phyloP scores from a whole-genome alignment of 64 coral and sea anemone genomes.

The Montipora efflorescens region DNA sequence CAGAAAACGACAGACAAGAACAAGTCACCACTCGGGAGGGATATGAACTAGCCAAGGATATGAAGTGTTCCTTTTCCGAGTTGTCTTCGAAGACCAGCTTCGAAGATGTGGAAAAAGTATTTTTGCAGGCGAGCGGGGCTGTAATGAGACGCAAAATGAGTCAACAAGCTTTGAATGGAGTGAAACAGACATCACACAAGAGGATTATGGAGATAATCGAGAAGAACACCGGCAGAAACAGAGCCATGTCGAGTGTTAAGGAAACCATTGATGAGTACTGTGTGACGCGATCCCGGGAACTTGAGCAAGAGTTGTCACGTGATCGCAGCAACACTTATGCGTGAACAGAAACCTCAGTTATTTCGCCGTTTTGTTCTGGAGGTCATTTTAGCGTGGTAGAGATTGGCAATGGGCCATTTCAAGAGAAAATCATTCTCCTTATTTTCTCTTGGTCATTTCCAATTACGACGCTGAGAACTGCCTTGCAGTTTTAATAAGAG shows the following conservation, averaged over 20 bases:
- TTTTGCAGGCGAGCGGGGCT: constrained; percentile 13
- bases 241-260: constrained; percentile 78
- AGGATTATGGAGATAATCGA: constrained; percentile 84
- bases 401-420: too few species aligned
- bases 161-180: constrained; percentile 32
- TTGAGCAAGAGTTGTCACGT: constrained; percentile 10
- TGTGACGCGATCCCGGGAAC: constrained; percentile 34
- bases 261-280: constrained; percentile 85
- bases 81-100: constrained; percentile 55
- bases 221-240: constrained; percentile 61
- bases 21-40: constrained; percentile 52
- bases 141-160: constrained; percentile 35
- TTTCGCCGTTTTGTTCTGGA: too few species aligned
- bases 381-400: too few species aligned
- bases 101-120: constrained; percentile 65
- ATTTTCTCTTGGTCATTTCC: too few species aligned
- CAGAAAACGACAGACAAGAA: constrained; percentile 56
- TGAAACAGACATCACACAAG: constrained; percentile 32
- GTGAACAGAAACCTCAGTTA: neutral
- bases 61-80: constrained; percentile 62
- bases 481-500: too few species aligned
- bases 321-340: constrained; percentile 72
- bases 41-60: constrained; percentile 17
- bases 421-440: too few species aligned
- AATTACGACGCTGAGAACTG: too few species aligned